Evolutionary conservation across 2,113 vertebrate species (phyloP).

Genomic region (Dasyurus viverrinus): DNA sequence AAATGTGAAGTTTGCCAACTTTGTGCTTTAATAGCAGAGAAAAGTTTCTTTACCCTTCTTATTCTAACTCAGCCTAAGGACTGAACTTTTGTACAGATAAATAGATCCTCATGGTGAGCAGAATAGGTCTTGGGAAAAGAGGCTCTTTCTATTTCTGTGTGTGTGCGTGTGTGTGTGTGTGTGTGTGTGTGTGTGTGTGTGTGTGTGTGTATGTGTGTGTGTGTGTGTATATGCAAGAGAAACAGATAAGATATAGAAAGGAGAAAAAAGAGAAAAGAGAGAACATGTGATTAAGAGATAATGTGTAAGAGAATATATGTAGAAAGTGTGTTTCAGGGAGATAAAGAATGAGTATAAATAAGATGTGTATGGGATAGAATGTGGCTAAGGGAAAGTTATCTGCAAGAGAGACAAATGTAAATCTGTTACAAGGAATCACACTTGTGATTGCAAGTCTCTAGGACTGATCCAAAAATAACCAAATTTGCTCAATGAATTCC

Average conservation of each 20-base stretch:
- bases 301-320: no score
- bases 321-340: not conserved
- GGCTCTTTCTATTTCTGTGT: no score
- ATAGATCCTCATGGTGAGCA: not conserved
- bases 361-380: slow-evolving; percentile 25
- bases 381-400: not conserved
- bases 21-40: slow-evolving; percentile 59
- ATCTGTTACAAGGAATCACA: slow-evolving; percentile 52
- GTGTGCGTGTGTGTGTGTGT: no score
- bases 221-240: no score
- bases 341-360: not conserved
- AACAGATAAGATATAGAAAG: no score
- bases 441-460: not conserved
- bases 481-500: not conserved
- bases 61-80: slow-evolving; percentile 36
- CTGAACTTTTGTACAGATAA: slow-evolving; percentile 15
- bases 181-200: no score
- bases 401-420: not conserved
- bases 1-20: slow-evolving; percentile 56
- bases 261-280: no score
- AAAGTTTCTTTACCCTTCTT: slow-evolving; percentile 48
- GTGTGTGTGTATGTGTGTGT: not conserved
- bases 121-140: not conserved
- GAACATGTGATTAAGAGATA: no score
- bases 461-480: not conserved